Conservation (phyloP, 2,113 vertebrate genomes). For the Chrysochloris asiatica region DNA sequence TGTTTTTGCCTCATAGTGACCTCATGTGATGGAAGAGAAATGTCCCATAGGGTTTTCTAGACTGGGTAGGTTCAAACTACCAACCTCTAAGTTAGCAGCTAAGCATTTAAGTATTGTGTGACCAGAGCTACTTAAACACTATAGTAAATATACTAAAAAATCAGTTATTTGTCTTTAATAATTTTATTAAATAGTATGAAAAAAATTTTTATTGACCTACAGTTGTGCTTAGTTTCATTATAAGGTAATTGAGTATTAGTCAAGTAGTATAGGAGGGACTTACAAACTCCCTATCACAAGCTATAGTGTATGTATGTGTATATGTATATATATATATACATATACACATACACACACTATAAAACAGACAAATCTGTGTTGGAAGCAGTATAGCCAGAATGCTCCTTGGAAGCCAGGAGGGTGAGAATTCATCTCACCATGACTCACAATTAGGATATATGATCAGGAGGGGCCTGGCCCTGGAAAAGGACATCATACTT, state of each 20-base stretch:
- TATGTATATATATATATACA: no score
- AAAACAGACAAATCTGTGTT: no score
- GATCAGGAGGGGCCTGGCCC: no score
- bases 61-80: neutral
- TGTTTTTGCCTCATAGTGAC: no score
- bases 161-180: neutral
- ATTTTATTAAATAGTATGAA: neutral
- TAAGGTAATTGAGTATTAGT: neutral
- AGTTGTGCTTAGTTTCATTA: neutral
- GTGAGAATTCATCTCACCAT: no score
- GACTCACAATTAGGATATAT: no score
- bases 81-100: neutral
- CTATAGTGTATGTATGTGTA: no score
- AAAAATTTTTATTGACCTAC: neutral
- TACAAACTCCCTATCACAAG: neutral
- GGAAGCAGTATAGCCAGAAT: no score
- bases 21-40: neutral
- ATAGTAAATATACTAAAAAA: neutral
- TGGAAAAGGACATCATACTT: no score
- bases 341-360: no score
- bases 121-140: neutral
- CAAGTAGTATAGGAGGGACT: neutral
- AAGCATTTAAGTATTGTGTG: neutral
- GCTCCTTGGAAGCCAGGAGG: no score
- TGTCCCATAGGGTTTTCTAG: neutral